Percentiles rank a stretch among this genome's conserved stretches.
These are phyloP conservation scores for Ariolimax columbianus DNA, from an alignment of 2,888 invertebrate species.

Conservation along the genomic window DNA sequence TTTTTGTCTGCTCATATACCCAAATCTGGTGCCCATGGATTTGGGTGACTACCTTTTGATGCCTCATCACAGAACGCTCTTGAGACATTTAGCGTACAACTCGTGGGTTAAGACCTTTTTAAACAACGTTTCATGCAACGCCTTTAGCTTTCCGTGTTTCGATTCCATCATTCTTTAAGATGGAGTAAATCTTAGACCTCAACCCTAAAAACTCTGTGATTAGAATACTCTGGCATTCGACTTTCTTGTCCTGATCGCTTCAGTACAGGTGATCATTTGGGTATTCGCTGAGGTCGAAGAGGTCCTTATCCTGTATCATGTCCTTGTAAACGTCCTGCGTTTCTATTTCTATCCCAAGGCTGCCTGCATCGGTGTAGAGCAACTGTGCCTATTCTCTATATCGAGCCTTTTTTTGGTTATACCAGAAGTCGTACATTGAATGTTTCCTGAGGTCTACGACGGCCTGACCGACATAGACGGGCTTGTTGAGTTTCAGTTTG, in stretches of 20 bases:
- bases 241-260: background rate
- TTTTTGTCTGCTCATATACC: background rate
- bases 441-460: background rate
- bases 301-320: background rate
- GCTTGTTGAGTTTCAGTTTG: background rate
- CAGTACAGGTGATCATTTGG: background rate
- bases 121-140: background rate
- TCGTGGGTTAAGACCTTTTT: background rate
- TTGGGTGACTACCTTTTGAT: background rate
- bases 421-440: background rate
- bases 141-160: background rate
- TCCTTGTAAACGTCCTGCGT: background rate
- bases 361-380: background rate
- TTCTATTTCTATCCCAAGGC: background rate
- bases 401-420: background rate
- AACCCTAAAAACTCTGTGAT: background rate
- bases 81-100: background rate
- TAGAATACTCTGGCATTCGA: background rate
- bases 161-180: background rate
- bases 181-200: slow-evolving; percentile 1
- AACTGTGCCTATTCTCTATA: background rate
- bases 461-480: background rate
- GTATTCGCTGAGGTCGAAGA: background rate
- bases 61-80: background rate
- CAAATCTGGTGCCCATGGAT: background rate